phyloP scores from a whole-genome alignment of 2,888 invertebrate genomes.

The Eumacrocentrus americanus region DNA sequence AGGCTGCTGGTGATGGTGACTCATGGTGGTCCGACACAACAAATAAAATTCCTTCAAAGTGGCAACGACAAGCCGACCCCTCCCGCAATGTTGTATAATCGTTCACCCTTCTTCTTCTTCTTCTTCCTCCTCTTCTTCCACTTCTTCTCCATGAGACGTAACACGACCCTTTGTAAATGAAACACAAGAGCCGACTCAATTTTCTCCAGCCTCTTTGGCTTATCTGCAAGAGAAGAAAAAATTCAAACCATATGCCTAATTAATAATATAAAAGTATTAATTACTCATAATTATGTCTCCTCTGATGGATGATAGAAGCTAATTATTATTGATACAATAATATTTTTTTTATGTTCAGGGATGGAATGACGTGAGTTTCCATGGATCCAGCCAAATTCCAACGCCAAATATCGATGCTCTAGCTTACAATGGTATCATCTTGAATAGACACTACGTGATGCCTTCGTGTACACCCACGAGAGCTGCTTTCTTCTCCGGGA shows the following conservation, averaged over 20 bases:
- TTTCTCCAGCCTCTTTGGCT: not conserved
- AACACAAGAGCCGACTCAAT: constrained; percentile 2
- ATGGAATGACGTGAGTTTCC: constrained; percentile 91
- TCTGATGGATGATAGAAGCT: not conserved
- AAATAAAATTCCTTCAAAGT: constrained; percentile 45
- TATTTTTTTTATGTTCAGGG: constrained; percentile 64
- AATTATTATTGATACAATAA: no score
- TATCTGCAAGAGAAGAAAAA: no score
- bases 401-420: constrained; percentile 91
- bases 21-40: constrained; percentile 39
- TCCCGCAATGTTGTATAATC: not conserved
- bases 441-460: constrained; percentile 86
- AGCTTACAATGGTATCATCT: constrained; percentile 82
- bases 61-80: constrained; percentile 21
- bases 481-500: constrained; percentile 81
- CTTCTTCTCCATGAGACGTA: not conserved
- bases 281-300: not conserved
- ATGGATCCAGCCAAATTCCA: constrained; percentile 84
- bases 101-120: not conserved
- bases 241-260: no score
- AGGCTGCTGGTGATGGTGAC: constrained; percentile 25
- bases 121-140: not conserved
- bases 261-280: no score
- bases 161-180: not conserved
- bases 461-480: constrained; percentile 87